Conservation (phyloP, 1,140 invertebrate genomes). For the Drosophila lowei region DNA sequence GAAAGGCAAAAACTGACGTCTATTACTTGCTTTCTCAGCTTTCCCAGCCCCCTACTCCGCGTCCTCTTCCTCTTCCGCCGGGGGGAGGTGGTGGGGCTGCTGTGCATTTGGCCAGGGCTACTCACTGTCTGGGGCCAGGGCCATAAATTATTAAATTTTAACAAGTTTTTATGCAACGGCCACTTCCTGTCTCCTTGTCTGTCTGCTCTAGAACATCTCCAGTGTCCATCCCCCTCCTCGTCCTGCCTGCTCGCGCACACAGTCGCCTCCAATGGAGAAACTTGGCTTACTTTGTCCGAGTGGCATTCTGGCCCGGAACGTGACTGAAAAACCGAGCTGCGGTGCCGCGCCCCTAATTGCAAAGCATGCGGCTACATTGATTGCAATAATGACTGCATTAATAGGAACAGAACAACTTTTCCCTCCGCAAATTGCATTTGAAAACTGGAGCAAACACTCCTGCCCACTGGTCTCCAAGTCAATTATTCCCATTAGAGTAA, state of each 20-base stretch:
- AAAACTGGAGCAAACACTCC: too few species aligned
- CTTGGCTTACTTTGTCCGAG: conserved; percentile 65
- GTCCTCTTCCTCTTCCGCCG: not conserved
- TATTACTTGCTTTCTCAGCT: conserved; percentile 61
- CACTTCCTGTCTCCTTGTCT: conserved; percentile 55
- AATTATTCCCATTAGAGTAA: too few species aligned
- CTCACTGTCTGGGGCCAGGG: conserved; percentile 47
- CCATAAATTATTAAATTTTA: conserved; percentile 82
- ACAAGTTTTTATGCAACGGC: conserved; percentile 77
- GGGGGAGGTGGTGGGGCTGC: too few species aligned
- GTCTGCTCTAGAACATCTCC: conserved; percentile 10
- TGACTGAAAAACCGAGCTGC: conserved; percentile 40
- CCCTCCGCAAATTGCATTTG: too few species aligned
- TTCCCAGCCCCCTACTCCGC: not conserved
- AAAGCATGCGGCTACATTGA: conserved; percentile 44
- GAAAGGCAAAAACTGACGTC: conserved; percentile 59
- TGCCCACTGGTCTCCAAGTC: too few species aligned
- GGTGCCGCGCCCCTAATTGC: conserved; percentile 34
- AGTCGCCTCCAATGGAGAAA: conserved; percentile 42
- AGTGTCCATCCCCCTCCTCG: not conserved
- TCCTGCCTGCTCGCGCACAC: conserved; percentile 3
- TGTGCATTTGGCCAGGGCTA: conserved; percentile 28
- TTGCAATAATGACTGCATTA: conserved; percentile 70
- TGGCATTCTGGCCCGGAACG: conserved; percentile 41
- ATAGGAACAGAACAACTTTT: conserved; percentile 37